Evolutionary conservation across 2,797 vertebrate genomes (phyloP), one percentile per base, ranked within the genome.

Genomic region (Aphelocoma californica): DNA sequence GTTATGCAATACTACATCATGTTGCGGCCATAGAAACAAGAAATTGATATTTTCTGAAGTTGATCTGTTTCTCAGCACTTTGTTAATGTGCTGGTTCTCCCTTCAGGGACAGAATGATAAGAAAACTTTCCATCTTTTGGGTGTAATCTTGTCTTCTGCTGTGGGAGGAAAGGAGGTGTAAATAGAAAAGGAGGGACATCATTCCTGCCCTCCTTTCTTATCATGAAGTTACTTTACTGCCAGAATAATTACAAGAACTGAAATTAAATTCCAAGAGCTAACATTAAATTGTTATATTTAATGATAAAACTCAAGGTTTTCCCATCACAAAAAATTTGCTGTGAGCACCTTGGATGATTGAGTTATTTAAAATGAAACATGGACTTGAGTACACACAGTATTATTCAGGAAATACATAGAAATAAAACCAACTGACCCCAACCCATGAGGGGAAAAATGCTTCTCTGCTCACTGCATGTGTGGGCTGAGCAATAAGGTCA

Each of bases 1-100:
- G 93, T 93, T 97, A 96, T 97, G 96, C 97, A 96, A 96, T 97
- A 58, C 96, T 97, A 95, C 94, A 96, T 93, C 96, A 78, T 44
- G 89, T 93, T 81, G 86, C 18, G 10, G 64, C 89, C 81, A 31
- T 47, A 95, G 89, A 82, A 97, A 95, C 89, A 70, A 82, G 85
- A 40, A 95, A 96, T 86, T 86, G 93, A 93, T 96, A 89, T 92
- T 96, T 96, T 86, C 87, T 92, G 83, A 66, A 86, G 89, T 79
- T 8, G 57, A 61, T 80, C 89, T 66, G 51, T 60, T 96, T 86
- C 71, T 90, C 50, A 47, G 77, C 36, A 61, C 54, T 96, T 95
- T 77, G 50, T 53, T 94, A 48, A 86, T 61, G 36, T 29, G 54
- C 14, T 89, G 71, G 29, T 42, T 78, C n/a, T 83, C 70, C 72